Conservation (phyloP, 2,888 invertebrate species). For the Cheilosia urbana region DNA sequence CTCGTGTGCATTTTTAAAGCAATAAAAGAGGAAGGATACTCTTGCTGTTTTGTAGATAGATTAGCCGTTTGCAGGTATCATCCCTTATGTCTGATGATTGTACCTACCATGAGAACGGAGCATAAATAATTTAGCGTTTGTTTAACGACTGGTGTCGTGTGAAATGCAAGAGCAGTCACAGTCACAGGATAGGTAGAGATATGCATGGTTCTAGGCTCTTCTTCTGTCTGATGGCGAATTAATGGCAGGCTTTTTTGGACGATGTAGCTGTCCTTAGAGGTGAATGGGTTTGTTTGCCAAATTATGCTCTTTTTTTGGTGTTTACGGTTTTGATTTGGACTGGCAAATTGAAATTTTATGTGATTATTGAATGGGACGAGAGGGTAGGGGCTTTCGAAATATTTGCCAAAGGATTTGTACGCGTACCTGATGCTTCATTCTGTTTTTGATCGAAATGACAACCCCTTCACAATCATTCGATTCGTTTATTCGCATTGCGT, state of each 20-base stretch:
- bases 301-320: slow-evolving; percentile 12
- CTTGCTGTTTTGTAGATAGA: slow-evolving; percentile 45
- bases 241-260: slow-evolving; percentile 4
- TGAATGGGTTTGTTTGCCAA: slow-evolving; percentile 36
- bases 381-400: too few relatives aligned
- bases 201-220: neutral
- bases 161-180: slow-evolving; percentile 36
- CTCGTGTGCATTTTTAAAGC: slow-evolving; percentile 56
- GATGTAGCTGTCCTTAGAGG: slow-evolving; percentile 5
- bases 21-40: slow-evolving; percentile 33
- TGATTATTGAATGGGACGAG: slow-evolving; percentile 8
- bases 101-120: slow-evolving; percentile 43
- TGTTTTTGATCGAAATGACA: too few relatives aligned
- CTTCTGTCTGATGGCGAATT: slow-evolving; percentile 11
- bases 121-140: slow-evolving; percentile 73
- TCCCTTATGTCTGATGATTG: slow-evolving; percentile 56
- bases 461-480: too few relatives aligned
- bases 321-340: neutral
- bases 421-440: too few relatives aligned
- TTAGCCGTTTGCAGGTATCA: slow-evolving; percentile 61
- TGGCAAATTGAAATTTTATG: slow-evolving; percentile 57
- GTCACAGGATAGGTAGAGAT: slow-evolving; percentile 12
- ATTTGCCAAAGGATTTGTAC: too few relatives aligned
- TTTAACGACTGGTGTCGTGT: slow-evolving; percentile 56
- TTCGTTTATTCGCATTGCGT: too few relatives aligned